Conservation (phyloP, 2,888 invertebrate species). For the Seira ritae region DNA sequence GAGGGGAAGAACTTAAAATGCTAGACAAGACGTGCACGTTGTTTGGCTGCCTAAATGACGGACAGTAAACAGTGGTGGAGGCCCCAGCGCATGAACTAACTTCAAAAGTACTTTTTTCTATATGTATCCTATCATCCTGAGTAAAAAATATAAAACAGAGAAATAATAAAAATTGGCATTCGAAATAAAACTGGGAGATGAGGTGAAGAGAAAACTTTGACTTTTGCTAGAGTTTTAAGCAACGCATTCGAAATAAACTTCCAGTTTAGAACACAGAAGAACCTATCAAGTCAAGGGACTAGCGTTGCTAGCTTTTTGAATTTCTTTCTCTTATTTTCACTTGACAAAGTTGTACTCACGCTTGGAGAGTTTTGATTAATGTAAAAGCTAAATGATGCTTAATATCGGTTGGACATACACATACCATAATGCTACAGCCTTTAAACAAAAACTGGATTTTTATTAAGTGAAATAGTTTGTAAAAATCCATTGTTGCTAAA, state of each 20-base stretch:
- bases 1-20: conserved; percentile 53
- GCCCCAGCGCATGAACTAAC: conserved; percentile 26
- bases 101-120: conserved; percentile 1
- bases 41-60: conserved; percentile 59
- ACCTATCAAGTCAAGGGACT: conserved; percentile 46
- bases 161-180: conserved; percentile 53
- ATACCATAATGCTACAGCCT: too few relatives aligned
- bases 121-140: conserved; percentile 28
- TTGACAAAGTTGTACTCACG: conserved; percentile 47
- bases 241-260: conserved; percentile 42
- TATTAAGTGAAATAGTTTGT: too few relatives aligned
- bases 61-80: conserved; percentile 42
- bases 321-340: conserved; percentile 27
- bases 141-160: conserved; percentile 24
- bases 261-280: not conserved
- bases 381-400: conserved; percentile 32
- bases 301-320: conserved; percentile 49
- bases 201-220: conserved; percentile 30
- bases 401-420: conserved; percentile 26
- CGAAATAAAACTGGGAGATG: not conserved
- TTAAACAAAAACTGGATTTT: too few relatives aligned
- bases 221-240: not conserved
- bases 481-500: too few relatives aligned
- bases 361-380: conserved; percentile 50
- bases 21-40: conserved; percentile 61